Evolutionary conservation across 2,797 vertebrate species (phyloP).

Genomic region (Melopsittacus undulatus): DNA sequence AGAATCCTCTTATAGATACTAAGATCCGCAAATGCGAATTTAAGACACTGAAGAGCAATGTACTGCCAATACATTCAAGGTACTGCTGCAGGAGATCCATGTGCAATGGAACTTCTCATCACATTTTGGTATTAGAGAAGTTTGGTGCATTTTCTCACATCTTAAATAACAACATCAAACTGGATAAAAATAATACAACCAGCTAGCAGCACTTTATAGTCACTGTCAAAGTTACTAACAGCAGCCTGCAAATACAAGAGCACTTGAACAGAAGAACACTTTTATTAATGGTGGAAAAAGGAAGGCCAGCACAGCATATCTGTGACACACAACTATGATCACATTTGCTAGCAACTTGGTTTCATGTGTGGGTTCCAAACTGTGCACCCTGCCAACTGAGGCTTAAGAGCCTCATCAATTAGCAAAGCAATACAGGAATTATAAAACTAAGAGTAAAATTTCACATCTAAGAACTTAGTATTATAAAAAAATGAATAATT

Average conservation of each 20-base stretch:
- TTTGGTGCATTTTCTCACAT: not conserved
- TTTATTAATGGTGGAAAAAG: not conserved
- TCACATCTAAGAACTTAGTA: not conserved
- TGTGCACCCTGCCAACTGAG: not conserved
- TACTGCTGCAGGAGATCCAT: not conserved
- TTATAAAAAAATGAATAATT: not conserved
- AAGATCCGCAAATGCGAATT: not conserved
- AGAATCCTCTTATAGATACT: not conserved
- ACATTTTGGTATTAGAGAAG: not conserved
- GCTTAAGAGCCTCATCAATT: not conserved
- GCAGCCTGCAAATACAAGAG: not conserved
- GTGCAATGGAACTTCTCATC: not conserved
- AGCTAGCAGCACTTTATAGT: not conserved
- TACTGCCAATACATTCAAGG: not conserved
- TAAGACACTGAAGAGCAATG: not conserved
- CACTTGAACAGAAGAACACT: not conserved
- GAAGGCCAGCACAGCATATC: not conserved
- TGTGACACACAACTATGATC: accelerated
- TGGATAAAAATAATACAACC: not conserved
- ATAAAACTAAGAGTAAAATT: not conserved
- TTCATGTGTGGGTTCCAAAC: not conserved
- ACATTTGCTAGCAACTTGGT: not conserved
- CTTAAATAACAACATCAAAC: not conserved
- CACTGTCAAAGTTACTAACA: not conserved
- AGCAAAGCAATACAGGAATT: not conserved